Conservation (phyloP, 2,113 vertebrate genomes). For the Cettia cetti region DNA sequence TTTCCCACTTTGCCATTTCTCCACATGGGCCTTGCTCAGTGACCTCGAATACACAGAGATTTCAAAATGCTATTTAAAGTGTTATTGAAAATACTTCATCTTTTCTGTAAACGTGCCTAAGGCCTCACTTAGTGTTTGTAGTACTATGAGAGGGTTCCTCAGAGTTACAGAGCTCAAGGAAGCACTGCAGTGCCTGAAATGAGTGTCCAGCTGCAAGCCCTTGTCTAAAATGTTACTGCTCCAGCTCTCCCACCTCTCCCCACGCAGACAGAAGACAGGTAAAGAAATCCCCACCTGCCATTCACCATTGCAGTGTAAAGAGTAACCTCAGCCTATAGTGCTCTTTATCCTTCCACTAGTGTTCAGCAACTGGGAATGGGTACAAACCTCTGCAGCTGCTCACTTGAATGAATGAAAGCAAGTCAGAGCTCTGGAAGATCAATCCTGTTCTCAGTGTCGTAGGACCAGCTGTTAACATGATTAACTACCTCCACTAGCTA, state of each 20-base stretch:
- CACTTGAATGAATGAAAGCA: background rate
- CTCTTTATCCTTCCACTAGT: background rate
- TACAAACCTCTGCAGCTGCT: constrained; percentile 22
- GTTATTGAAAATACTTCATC: background rate
- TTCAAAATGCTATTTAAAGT: background rate
- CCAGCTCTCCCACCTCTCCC: background rate
- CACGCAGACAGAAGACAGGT: background rate
- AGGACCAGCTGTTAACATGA: background rate
- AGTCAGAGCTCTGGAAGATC: background rate
- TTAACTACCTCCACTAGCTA: background rate
- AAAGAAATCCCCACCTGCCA: background rate
- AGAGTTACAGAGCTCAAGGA: background rate
- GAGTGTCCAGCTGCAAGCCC: background rate
- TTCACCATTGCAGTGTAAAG: background rate
- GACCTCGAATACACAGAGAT: background rate
- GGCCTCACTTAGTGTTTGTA: background rate
- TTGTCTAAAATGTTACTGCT: background rate
- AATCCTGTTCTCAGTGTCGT: background rate
- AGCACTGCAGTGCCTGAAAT: background rate
- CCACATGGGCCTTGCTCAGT: background rate
- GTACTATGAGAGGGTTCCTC: background rate
- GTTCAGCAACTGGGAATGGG: background rate
- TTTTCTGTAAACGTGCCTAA: background rate
- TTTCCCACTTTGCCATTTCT: background rate
- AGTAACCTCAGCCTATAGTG: background rate